phyloP scores from a whole-genome alignment of 2,888 invertebrate genomes.

The Brenthis hecate region DNA sequence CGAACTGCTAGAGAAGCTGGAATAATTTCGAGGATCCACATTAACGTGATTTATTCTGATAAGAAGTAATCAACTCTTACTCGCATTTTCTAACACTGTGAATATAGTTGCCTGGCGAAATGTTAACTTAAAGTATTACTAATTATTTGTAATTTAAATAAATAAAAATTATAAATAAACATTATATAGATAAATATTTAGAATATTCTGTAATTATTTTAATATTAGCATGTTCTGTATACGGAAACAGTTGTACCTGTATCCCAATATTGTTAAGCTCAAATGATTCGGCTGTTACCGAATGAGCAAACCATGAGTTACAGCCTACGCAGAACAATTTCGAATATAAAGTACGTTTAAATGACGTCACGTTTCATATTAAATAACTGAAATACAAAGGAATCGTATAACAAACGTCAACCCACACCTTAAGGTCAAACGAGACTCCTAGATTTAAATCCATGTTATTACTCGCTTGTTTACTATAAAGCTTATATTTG shows the following conservation, averaged over 20 bases:
- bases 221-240: background rate
- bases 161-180: no score
- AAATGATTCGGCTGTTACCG: constrained; percentile 24
- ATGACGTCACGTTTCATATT: constrained; percentile 65
- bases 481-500: background rate
- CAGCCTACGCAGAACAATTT: constrained; percentile 37
- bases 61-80: no score
- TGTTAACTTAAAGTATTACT: no score
- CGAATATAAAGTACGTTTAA: constrained; percentile 45
- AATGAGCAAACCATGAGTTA: constrained; percentile 35
- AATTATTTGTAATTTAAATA: no score
- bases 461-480: constrained; percentile 12
- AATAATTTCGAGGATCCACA: no score
- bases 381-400: constrained; percentile 54
- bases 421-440: constrained; percentile 22
- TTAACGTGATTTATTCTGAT: no score
- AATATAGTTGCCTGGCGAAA: no score
- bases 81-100: no score
- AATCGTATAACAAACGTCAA: constrained; percentile 39
- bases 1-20: no score
- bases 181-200: no score
- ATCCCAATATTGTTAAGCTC: constrained; percentile 6
- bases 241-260: background rate
- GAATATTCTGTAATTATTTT: background rate
- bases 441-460: constrained; percentile 7